These are phyloP conservation scores for Enteromius paludinosus DNA, from an alignment of 2,797 vertebrate genomes.

Conservation along the genomic window DNA sequence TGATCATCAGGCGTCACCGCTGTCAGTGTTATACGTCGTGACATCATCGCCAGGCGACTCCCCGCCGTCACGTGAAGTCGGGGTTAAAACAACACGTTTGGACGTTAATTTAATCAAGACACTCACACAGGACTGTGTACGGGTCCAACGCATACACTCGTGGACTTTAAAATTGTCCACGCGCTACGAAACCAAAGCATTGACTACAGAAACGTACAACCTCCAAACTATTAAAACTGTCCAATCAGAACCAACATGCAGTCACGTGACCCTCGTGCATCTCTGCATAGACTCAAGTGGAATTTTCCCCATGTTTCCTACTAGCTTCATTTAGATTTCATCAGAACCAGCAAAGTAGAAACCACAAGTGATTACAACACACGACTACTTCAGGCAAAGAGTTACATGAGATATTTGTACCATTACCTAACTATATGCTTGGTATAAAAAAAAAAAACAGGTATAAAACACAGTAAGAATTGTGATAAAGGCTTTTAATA, in stretches of 20 bases:
- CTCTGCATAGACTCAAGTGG: slow-evolving; percentile 53
- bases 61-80: slow-evolving; percentile 34
- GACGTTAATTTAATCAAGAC: neutral
- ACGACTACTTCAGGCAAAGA: neutral
- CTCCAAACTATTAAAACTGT: slow-evolving; percentile 4
- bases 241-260: slow-evolving; percentile 21
- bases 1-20: slow-evolving; percentile 81
- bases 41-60: slow-evolving; percentile 84
- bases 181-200: neutral
- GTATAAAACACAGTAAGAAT: neutral
- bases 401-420: neutral
- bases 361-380: slow-evolving; percentile 14
- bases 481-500: slow-evolving; percentile 47
- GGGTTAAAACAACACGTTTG: neutral
- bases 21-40: slow-evolving; percentile 77
- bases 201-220: slow-evolving; percentile 43
- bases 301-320: slow-evolving; percentile 32
- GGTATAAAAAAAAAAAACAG: slow-evolving; percentile 5
- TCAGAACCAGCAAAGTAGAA: neutral
- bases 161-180: neutral
- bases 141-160: neutral
- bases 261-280: slow-evolving; percentile 50
- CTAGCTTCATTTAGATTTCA: neutral
- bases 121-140: neutral
- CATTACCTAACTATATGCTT: neutral